Evolutionary conservation across 2,797 vertebrate species (phyloP), one percentile per base, ranked within the genome.

Genomic region (Myoxocephalus aenaeus): DNA sequence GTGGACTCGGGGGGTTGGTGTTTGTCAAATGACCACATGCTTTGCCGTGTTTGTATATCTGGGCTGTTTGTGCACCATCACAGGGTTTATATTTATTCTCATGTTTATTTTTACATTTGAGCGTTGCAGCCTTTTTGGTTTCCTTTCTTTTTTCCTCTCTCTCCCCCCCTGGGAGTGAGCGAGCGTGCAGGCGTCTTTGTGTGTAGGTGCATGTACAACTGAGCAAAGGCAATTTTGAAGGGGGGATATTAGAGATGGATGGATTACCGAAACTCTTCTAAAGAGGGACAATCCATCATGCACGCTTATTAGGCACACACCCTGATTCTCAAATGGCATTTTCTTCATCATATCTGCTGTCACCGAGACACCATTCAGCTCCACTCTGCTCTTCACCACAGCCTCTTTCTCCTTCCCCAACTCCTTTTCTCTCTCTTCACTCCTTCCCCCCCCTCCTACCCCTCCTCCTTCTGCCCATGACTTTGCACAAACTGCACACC

Each of bases 201-300:
- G 78, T 79, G 80, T 68, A 83, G 69, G 82, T 87, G 58, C 76
- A 76, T 82, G 85, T 89, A 82, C 87, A 90, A 82, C 86, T 80
- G 87, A 90, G 92, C 84, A 90, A 87, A 89, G 88, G 88, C 89
- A 85, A 89, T 92, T 92, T 92, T 91, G 85, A 91, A 91, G 89
- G 78, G 80, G 80, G 83, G 86, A 89, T 93, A 94, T 93, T 92
- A 91, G 87, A 92, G 93, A 94, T 94, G 90, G 93, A 94, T 92
- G 92, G 94, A 94, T 93, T 93, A 94, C 90, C 10, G 83, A 90
- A 92, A 92, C 87, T 93, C 89, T 93, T 86, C 86, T 93, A 94
- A 94, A 92, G 88, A 92, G 91, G 86, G 88, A 92, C 92, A 88
- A 93, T 95, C 93, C 90, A 93, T 94, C 92, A 92, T 92, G 83